Evolutionary conservation across 2,113 vertebrate species (phyloP).

Genomic region (Thunnus thynnus): DNA sequence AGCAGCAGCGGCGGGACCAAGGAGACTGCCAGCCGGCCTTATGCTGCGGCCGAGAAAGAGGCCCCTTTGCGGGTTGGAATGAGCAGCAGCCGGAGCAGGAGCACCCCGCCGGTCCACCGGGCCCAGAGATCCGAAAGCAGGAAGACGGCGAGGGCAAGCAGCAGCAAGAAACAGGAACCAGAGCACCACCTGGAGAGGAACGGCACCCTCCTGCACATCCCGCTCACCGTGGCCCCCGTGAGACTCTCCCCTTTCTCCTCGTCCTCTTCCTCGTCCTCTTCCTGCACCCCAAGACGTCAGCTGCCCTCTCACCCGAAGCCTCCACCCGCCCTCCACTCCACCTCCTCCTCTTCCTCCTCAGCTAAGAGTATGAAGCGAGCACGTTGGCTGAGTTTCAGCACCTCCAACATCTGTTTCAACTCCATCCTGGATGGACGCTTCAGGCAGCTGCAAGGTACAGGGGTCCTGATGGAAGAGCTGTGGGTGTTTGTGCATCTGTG

Average conservation of each 20-base stretch:
- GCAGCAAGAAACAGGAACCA: conserved; percentile 45
- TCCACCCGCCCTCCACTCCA: conserved; percentile 36
- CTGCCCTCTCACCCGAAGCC: conserved; percentile 63
- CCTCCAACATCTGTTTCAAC: conserved; percentile 86
- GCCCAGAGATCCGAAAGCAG: conserved; percentile 64
- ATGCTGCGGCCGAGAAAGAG: conserved; percentile 71
- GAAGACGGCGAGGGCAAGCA: conserved; percentile 53
- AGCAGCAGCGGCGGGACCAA: conserved; percentile 42
- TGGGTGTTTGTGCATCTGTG: conserved; percentile 28
- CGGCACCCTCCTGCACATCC: conserved; percentile 70
- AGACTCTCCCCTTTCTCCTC: conserved; percentile 63
- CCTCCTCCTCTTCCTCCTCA: conserved; percentile 73
- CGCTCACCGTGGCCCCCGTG: conserved; percentile 37
- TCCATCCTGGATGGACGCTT: conserved; percentile 87
- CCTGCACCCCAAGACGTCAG: conserved; percentile 66
- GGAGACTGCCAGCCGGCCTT: conserved; percentile 59
- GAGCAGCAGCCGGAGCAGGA: conserved; percentile 79
- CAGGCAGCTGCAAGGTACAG: conserved; percentile 87
- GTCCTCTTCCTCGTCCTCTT: conserved; percentile 67
- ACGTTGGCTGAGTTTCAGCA: conserved; percentile 85
- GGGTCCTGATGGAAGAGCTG: background rate
- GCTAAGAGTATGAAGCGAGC: conserved; percentile 80
- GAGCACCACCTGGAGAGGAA: conserved; percentile 80
- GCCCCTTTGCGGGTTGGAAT: conserved; percentile 56
- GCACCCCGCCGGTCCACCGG: conserved; percentile 82